Percentiles rank a stretch among this genome's conserved stretches.
Evolutionary conservation across 2,888 invertebrate genomes (phyloP).

Genomic region (Chaetogeoica ovagalla): DNA sequence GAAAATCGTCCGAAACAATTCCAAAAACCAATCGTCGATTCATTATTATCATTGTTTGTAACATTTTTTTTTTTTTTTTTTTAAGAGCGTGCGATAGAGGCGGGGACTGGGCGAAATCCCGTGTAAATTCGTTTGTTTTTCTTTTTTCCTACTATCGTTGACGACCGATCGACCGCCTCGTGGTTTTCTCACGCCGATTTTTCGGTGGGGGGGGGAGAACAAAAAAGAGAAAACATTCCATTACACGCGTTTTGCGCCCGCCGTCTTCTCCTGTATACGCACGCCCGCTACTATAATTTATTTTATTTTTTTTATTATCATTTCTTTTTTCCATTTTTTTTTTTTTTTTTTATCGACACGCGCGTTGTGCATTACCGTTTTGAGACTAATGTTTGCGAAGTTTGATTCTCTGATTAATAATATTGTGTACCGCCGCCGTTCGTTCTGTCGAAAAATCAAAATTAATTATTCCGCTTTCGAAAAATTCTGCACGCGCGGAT

Average conservation of each 20-base stretch:
- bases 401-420: conserved; percentile 10
- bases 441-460: background rate
- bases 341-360: conserved; percentile 26
- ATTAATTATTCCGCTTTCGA: background rate
- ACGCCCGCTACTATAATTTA: conserved; percentile 32
- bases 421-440: no score
- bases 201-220: no score
- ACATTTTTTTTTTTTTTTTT: background rate
- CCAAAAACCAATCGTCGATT: background rate
- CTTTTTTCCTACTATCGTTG: no score
- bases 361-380: conserved; percentile 15
- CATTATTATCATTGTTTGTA: conserved; percentile 13
- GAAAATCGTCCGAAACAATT: background rate
- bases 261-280: no score
- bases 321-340: conserved; percentile 10
- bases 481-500: no score
- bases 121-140: no score
- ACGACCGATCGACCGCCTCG: no score
- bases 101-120: no score
- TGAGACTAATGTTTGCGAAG: conserved; percentile 13
- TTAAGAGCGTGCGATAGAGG: background rate
- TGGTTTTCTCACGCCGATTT: no score
- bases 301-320: conserved; percentile 34
- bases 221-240: no score
- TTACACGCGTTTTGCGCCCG: no score